Conservation (phyloP, 2,888 invertebrate genomes). For the Ceriagrion tenellum region DNA sequence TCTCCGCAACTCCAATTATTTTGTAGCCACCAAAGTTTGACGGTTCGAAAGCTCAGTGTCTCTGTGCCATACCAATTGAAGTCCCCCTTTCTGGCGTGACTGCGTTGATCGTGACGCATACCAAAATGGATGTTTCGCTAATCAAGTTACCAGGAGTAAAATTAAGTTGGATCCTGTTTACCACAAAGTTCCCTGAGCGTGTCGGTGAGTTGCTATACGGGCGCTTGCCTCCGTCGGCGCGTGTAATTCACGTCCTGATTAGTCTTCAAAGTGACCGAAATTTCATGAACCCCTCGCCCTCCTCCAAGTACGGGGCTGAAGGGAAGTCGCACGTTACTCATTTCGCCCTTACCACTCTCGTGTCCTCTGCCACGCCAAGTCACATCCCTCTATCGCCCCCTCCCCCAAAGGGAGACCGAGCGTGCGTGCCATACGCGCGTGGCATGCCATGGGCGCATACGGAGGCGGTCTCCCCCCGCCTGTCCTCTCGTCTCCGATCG, state of each 20-base stretch:
- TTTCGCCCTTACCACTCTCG: not conserved
- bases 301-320: too few relatives aligned
- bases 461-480: not conserved
- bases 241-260: constrained; percentile 1
- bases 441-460: too few relatives aligned
- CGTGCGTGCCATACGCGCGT: not conserved
- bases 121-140: not conserved
- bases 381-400: not conserved
- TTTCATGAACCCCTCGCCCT: not conserved
- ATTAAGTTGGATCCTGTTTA: not conserved
- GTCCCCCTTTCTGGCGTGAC: not conserved
- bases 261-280: constrained; percentile 13
- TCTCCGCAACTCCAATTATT: not conserved
- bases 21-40: not conserved
- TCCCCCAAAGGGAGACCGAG: not conserved
- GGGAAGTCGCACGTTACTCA: not conserved
- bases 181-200: not conserved
- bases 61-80: not conserved
- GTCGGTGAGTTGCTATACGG: not conserved
- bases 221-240: not conserved
- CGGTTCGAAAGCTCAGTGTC: not conserved
- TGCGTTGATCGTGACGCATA: not conserved
- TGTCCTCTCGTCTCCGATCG: too few relatives aligned
- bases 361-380: not conserved
- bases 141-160: not conserved